Conservation (phyloP, 64 coral and sea anemone species). For the Trachythela sp. region DNA sequence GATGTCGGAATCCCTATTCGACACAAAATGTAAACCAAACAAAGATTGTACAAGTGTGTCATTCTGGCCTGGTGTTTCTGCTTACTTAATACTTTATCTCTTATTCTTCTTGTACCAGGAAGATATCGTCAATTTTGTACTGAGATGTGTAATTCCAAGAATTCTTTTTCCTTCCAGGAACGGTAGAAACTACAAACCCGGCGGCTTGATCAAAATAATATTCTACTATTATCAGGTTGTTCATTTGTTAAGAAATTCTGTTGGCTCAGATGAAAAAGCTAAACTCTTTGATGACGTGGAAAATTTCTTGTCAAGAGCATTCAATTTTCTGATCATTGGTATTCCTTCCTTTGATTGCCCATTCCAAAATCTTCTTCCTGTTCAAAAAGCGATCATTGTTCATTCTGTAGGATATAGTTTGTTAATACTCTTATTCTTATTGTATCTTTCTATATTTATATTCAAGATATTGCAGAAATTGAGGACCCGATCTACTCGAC, state of each 20-base stretch:
- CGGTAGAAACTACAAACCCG: too few relatives aligned
- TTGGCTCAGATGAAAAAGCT: not conserved
- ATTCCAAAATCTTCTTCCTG: not conserved
- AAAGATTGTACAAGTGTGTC: not conserved
- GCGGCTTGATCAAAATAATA: not conserved
- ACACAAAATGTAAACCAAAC: not conserved
- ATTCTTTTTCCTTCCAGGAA: not conserved
- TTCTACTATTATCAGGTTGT: conserved; percentile 1
- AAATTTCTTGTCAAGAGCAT: not conserved
- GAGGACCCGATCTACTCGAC: not conserved
- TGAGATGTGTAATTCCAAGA: not conserved
- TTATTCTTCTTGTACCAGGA: not conserved
- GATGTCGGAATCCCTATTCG: not conserved
- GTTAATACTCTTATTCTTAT: not conserved
- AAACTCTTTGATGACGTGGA: not conserved
- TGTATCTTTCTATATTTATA: not conserved
- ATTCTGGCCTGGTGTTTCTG: not conserved
- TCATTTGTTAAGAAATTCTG: not conserved
- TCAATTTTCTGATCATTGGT: not conserved
- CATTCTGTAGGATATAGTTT: not conserved
- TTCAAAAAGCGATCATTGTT: not conserved
- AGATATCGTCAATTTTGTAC: not conserved
- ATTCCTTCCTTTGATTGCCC: not conserved
- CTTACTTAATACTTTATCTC: not conserved
- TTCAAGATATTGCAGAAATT: not conserved